Percentiles rank a stretch among this genome's conserved stretches.
phyloP scores from a whole-genome alignment of 2,113 vertebrate genomes.

The Tyrannus savana region DNA sequence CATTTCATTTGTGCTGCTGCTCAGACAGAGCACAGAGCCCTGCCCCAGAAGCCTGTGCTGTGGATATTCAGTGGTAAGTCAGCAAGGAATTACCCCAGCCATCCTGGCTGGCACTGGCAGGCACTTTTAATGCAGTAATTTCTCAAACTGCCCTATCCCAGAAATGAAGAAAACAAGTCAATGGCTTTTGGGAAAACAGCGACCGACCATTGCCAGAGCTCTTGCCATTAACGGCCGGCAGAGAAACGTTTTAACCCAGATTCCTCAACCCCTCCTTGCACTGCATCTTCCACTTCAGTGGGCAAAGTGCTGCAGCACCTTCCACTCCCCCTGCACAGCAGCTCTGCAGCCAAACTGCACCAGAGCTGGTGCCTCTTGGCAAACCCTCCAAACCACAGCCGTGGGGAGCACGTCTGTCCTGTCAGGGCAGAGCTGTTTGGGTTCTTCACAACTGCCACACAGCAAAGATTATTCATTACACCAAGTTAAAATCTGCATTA shows the following conservation, averaged over 20 bases:
- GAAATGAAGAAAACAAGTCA: not conserved
- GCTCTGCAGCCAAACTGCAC: not conserved
- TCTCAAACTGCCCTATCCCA: not conserved
- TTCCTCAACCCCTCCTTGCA: not conserved
- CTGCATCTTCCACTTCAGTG: not conserved
- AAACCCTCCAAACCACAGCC: not conserved
- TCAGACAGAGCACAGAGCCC: not conserved
- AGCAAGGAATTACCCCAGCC: not conserved
- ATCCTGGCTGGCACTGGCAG: not conserved
- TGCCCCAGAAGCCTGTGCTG: not conserved
- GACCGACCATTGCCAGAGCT: not conserved
- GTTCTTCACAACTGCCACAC: not conserved
- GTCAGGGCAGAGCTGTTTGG: not conserved
- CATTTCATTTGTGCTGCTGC: not conserved
- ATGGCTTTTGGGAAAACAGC: not conserved
- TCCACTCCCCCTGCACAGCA: not conserved
- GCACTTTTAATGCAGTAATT: not conserved
- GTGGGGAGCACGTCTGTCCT: not conserved
- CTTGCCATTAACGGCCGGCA: not conserved
- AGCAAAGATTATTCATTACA: not conserved
- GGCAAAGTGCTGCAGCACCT: not conserved
- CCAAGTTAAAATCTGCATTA: not conserved
- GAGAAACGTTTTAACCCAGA: not conserved
- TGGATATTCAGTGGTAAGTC: fast-evolving
- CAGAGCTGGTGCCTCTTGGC: not conserved